Percentiles rank a stretch among this genome's conserved stretches.
Conservation (phyloP, 2,113 vertebrate genomes). For the Actenoides lindsayi region DNA sequence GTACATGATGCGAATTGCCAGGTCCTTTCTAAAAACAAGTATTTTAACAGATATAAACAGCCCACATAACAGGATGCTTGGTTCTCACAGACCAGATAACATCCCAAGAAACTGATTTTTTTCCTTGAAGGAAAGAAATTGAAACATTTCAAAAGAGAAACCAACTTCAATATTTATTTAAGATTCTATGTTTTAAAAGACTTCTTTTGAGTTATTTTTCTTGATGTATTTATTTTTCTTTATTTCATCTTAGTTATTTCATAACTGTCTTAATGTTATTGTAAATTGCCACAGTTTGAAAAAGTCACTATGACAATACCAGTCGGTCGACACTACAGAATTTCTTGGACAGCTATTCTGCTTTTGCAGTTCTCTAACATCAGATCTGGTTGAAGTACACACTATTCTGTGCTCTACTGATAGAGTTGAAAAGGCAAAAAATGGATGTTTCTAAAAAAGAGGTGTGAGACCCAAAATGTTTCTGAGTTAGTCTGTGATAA, state of each 20-base stretch:
- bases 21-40: neutral
- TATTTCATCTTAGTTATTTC: neutral
- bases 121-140: neutral
- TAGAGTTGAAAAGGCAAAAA: neutral
- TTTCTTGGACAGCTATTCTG: neutral
- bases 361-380: neutral
- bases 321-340: fast-evolving
- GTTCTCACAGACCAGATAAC: neutral
- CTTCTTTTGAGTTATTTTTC: neutral
- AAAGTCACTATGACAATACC: neutral
- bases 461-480: neutral
- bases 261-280: neutral
- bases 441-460: neutral
- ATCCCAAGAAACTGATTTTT: neutral
- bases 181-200: neutral
- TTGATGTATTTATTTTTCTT: neutral
- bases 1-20: neutral
- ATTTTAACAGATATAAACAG: neutral
- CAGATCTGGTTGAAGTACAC: fast-evolving
- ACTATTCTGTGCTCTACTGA: neutral
- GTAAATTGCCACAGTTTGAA: neutral
- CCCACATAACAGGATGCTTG: slow-evolving; percentile 4
- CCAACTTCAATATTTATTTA: slow-evolving; percentile 1
- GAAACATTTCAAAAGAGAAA: slow-evolving; percentile 5
- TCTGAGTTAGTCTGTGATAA: neutral